Evolutionary conservation across 2,113 vertebrate genomes (phyloP).

Genomic region (Syrmaticus mikado): DNA sequence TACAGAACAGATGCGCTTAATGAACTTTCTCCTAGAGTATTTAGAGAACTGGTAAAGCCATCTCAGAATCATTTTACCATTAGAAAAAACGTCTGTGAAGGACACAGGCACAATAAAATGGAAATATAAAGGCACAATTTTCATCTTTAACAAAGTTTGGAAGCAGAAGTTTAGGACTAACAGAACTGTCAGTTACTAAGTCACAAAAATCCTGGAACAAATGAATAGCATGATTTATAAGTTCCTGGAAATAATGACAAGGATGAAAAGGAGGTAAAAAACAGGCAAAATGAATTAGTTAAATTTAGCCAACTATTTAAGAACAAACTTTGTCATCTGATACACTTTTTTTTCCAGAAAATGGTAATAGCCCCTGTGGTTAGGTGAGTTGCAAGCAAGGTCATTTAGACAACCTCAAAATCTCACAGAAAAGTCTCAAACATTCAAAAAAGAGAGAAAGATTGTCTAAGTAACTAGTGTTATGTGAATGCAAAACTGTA

Average conservation of each 20-base stretch:
- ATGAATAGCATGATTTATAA: neutral
- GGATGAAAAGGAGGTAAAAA: neutral
- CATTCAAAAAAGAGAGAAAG: neutral
- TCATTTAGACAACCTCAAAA: neutral
- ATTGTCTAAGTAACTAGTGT: neutral
- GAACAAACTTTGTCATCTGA: neutral
- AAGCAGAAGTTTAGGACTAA: neutral
- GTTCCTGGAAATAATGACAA: neutral
- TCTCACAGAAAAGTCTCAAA: neutral
- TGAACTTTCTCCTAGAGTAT: neutral
- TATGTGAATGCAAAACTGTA: neutral
- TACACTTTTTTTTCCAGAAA: neutral
- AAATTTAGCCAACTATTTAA: neutral
- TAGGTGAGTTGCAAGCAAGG: neutral
- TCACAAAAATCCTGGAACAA: neutral
- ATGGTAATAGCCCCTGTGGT: neutral
- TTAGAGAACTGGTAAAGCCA: neutral
- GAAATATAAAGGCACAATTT: neutral
- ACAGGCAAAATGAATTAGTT: neutral
- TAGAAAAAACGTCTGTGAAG: neutral
- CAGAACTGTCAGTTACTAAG: neutral
- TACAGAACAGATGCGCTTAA: slow-evolving; percentile 4
- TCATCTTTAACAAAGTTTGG: neutral
- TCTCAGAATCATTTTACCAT: neutral
- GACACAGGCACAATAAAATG: neutral